Evolutionary conservation across 2,888 invertebrate genomes (phyloP).

Genomic region (Pristionchus fissidentatus): DNA sequence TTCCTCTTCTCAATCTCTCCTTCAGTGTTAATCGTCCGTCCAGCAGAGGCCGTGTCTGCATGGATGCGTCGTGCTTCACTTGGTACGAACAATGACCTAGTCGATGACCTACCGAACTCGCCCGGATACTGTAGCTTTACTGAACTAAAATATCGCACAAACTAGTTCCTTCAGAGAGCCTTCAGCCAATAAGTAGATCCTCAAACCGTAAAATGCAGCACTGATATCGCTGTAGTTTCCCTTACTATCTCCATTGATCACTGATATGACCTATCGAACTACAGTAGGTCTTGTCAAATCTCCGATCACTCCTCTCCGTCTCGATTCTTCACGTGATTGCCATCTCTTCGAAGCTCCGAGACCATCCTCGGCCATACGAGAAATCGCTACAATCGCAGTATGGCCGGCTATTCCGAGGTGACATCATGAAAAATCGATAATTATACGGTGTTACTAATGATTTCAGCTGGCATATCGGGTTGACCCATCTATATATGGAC

Average conservation of each 20-base stretch:
- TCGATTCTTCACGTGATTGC: conserved; percentile 52
- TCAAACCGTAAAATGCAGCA: too few species aligned
- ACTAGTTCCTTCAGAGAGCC: too few species aligned
- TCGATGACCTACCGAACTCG: neutral
- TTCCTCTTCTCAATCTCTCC: neutral
- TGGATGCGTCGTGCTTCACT: conserved; percentile 32
- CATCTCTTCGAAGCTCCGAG: conserved; percentile 60
- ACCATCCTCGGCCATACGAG: conserved; percentile 63
- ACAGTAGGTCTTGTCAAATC: conserved; percentile 60
- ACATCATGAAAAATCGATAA: neutral
- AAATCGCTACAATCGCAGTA: conserved; percentile 65
- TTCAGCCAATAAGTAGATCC: too few species aligned
- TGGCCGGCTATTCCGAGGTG: conserved; percentile 68
- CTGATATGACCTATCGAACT: too few species aligned
- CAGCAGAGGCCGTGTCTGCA: neutral
- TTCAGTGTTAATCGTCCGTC: conserved; percentile 30
- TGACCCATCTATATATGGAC: too few species aligned
- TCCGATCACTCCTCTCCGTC: conserved; percentile 63
- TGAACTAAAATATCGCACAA: too few species aligned
- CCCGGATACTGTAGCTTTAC: neutral
- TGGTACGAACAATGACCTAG: neutral
- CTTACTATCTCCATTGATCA: too few species aligned
- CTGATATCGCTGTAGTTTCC: too few species aligned
- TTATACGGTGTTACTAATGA: neutral
- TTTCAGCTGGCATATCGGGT: too few species aligned